Base-by-base conservation (phyloP, 2,797 vertebrate species). In the Gallinago stenura region DNA sequence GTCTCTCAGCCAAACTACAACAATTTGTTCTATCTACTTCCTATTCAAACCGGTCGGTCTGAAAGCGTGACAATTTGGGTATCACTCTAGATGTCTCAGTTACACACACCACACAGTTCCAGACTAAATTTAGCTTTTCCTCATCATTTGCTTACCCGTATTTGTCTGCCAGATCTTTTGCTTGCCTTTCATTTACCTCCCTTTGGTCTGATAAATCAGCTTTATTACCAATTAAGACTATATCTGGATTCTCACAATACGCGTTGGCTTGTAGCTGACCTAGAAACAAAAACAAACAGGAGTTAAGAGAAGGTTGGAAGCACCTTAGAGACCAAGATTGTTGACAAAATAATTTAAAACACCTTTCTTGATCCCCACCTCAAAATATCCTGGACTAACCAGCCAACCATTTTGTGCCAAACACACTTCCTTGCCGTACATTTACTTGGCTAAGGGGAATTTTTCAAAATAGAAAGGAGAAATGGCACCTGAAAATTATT, bases 231-330 rank as follows among this genome's bases (percentile, higher is more conserved):
- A 99, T 98, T 96, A 99, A 97, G 94, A 99, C 99, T 19, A 99
- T 99, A 72, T 99, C 99, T 53, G 99, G 99, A 96, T 98, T 99
- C 98, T 99, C 99, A 95, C 99, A 99, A 96, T 99, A 99, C 4
- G 99, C 99, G 24, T 99, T 99, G 69, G 99, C 99, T 98, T 99
- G 99, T n/a, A 99, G 98, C 96, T 99, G 99, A 95, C 99, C 99
- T 99, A 97, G 91, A 90, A 90, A 90, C 71, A 48, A 91, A 95
- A 92, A 89, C 7, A 33, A 72, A 41, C 6, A n/a, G 22, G 26
- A 35, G 20, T 37, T 81, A 69, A 33, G 39, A 35, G 37, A 48
- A 33, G 2, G 39, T 0, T 69, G 51, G 71, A 48, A 76, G 37
- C 3, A 0, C 16, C 13, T 48, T 7, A 21, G 53, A 65, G 39